These are phyloP conservation scores for Ips typographus DNA, from an alignment of 1,140 invertebrate genomes.

Conservation along the genomic window DNA sequence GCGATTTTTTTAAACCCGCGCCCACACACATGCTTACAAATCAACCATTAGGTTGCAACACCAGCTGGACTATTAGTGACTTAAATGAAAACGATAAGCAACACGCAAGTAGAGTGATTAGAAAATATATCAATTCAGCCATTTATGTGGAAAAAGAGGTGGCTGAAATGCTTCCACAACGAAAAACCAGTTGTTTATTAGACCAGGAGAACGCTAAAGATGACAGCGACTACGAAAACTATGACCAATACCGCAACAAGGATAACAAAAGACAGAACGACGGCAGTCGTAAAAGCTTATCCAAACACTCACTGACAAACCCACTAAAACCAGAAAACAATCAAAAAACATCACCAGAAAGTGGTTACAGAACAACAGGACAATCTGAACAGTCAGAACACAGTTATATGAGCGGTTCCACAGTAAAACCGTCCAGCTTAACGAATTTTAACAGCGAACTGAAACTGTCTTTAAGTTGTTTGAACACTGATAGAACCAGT, in stretches of 20 bases:
- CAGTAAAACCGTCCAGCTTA: conserved; percentile 11
- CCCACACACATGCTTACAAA: conserved; percentile 23
- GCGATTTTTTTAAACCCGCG: conserved; percentile 15
- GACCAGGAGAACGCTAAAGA: too few relatives aligned
- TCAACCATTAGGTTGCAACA: not conserved
- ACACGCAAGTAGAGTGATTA: conserved; percentile 21
- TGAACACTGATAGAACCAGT: conserved; percentile 29
- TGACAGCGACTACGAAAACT: too few relatives aligned
- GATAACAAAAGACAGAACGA: too few relatives aligned
- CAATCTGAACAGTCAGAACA: not conserved
- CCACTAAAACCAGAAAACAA: too few relatives aligned
- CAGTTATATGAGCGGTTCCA: conserved; percentile 9
- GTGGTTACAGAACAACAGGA: conserved; percentile 24
- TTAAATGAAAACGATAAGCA: conserved; percentile 20
- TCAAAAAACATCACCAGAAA: conserved; percentile 17
- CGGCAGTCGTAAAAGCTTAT: too few relatives aligned
- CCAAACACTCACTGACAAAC: not conserved
- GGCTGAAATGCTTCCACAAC: conserved; percentile 24
- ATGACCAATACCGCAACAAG: too few relatives aligned
- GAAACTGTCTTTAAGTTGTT: conserved; percentile 39
- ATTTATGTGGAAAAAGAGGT: conserved; percentile 45
- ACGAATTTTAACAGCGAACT: conserved; percentile 27
- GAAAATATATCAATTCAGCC: conserved; percentile 45
- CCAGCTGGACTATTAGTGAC: conserved; percentile 19
- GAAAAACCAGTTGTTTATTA: conserved; percentile 31